These are phyloP conservation scores for Cantharis nigra DNA, from an alignment of 2,888 invertebrate genomes.

Conservation along the genomic window DNA sequence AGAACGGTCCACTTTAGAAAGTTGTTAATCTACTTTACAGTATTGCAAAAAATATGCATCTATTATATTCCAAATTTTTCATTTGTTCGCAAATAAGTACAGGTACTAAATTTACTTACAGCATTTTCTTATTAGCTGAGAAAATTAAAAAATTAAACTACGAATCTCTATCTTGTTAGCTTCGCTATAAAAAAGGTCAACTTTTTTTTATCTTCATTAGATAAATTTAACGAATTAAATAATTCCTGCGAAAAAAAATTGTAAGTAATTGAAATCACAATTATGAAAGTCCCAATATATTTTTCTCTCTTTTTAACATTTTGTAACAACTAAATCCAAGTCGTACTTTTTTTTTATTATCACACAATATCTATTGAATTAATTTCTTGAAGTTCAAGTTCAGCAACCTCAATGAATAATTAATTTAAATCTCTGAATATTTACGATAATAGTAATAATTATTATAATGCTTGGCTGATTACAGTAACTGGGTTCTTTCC, in stretches of 20 bases:
- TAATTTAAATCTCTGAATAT: slow-evolving; percentile 11
- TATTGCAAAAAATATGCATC: slow-evolving; percentile 41
- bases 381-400: slow-evolving; percentile 21
- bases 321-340: not conserved
- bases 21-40: slow-evolving; percentile 48
- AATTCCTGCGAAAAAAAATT: not conserved
- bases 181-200: not conserved
- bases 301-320: not conserved
- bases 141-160: not conserved
- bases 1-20: slow-evolving; percentile 45
- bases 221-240: not conserved
- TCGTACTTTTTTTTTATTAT: not conserved
- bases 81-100: not conserved
- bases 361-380: not conserved
- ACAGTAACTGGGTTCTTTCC: not conserved
- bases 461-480: not conserved
- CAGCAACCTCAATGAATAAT: slow-evolving; percentile 9
- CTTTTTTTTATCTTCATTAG: not conserved
- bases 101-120: not conserved
- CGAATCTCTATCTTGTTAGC: not conserved
- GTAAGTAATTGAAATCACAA: not conserved
- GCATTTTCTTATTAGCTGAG: not conserved
- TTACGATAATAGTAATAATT: slow-evolving; percentile 12
- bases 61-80: slow-evolving; percentile 17
- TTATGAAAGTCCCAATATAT: not conserved